phyloP scores from a whole-genome alignment of 1,140 invertebrate genomes.

The Planococcus citri region DNA sequence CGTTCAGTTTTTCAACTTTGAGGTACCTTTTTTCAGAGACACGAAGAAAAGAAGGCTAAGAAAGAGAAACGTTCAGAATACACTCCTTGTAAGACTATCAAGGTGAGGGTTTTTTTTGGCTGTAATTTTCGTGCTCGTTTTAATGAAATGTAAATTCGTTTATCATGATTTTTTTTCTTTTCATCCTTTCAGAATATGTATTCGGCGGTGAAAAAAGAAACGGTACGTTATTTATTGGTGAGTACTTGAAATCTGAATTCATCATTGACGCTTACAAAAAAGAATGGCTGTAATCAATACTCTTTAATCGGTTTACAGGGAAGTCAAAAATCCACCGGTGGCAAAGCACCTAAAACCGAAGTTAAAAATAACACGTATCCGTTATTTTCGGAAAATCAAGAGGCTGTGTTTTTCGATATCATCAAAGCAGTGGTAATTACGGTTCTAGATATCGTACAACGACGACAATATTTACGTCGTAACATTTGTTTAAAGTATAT shows the following conservation, averaged over 20 bases:
- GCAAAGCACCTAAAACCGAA: background rate
- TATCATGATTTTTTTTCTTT: background rate
- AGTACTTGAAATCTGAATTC: too few relatives aligned
- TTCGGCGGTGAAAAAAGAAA: background rate
- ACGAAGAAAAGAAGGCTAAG: conserved; percentile 5
- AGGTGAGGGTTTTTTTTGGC: background rate
- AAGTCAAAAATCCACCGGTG: background rate
- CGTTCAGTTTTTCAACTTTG: background rate
- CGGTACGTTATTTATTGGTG: background rate
- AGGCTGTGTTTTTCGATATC: background rate
- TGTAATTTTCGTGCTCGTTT: too few relatives aligned
- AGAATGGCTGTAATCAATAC: too few relatives aligned
- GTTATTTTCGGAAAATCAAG: conserved; percentile 2
- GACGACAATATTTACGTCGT: too few relatives aligned
- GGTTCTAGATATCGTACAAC: background rate
- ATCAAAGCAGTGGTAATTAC: background rate
- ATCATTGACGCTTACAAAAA: too few relatives aligned
- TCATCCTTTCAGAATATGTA: conserved; percentile 10
- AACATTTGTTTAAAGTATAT: background rate
- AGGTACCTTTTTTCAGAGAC: background rate
- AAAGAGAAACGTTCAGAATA: background rate
- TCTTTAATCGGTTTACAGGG: background rate
- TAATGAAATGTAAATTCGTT: too few relatives aligned
- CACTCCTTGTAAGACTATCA: background rate
- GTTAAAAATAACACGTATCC: background rate